Percentiles rank a stretch among this genome's conserved stretches.
Conservation (phyloP, 2,888 invertebrate species). For the Melipona beecheii region DNA sequence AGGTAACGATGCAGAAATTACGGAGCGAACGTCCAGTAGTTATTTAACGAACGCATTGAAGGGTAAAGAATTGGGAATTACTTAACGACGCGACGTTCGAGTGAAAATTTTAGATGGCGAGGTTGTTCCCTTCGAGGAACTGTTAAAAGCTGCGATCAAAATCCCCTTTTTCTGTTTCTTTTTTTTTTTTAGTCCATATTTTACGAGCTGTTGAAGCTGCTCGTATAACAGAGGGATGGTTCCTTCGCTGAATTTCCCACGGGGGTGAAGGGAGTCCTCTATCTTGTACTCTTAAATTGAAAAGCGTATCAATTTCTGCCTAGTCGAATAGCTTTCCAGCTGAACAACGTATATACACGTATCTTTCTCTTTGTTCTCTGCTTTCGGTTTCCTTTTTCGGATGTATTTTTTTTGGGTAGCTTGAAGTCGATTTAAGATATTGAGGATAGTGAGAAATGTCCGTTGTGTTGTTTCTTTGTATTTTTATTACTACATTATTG, state of each 20-base stretch:
- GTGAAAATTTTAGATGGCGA: background rate
- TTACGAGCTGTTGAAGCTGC: conserved; percentile 3
- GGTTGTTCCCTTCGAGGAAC: background rate
- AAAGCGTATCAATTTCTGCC: conserved; percentile 11
- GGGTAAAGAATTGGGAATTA: background rate
- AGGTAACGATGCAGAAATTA: conserved; percentile 17
- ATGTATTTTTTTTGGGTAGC: background rate
- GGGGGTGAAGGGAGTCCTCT: background rate
- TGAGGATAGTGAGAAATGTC: too few species aligned
- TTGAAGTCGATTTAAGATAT: background rate
- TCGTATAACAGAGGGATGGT: conserved; percentile 15
- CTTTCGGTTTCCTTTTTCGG: background rate
- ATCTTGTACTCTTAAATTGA: background rate
- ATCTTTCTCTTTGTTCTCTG: too few species aligned
- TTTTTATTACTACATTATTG: too few species aligned
- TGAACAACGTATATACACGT: background rate
- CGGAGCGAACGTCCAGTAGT: background rate
- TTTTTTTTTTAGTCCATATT: conserved; percentile 1
- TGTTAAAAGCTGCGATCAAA: conserved; percentile 8
- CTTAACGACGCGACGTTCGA: too few species aligned
- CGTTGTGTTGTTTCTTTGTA: too few species aligned
- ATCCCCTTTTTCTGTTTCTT: too few species aligned
- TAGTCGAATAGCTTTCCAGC: background rate
- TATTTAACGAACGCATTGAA: conserved; percentile 3
- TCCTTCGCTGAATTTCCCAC: conserved; percentile 23